Percentiles rank a stretch among this genome's conserved stretches.
Evolutionary conservation across 2,113 vertebrate genomes (phyloP).

Genomic region (Trochalopteron elliotii): DNA sequence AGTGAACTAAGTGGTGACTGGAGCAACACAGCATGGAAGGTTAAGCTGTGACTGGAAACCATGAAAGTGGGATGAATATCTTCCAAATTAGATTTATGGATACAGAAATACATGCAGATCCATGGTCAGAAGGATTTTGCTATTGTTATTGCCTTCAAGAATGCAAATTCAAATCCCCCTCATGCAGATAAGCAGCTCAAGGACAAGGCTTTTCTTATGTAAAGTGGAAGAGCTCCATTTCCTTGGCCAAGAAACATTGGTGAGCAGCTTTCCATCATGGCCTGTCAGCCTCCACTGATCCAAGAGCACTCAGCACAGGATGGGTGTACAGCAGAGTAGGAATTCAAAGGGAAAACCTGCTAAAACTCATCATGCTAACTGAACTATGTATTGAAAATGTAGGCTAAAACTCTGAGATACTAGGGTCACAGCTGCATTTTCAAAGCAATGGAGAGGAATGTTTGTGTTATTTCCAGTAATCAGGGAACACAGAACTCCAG

Average conservation of each 20-base stretch:
- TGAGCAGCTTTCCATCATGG: not conserved
- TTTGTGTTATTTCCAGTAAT: not conserved
- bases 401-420: not conserved
- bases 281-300: not conserved
- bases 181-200: not conserved
- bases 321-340: accelerated
- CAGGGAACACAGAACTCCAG: not conserved
- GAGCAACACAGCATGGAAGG: not conserved
- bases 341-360: not conserved
- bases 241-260: not conserved
- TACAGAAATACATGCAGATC: not conserved
- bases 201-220: not conserved
- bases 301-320: accelerated
- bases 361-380: not conserved
- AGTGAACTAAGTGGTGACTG: not conserved
- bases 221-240: not conserved
- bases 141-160: not conserved
- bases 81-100: not conserved
- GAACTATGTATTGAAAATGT: not conserved
- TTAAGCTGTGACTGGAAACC: not conserved
- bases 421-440: not conserved
- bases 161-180: not conserved
- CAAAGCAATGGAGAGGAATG: not conserved
- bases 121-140: not conserved
- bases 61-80: not conserved